phyloP scores from a whole-genome alignment of 1,140 invertebrate genomes.

The Camponotus pennsylvanicus region DNA sequence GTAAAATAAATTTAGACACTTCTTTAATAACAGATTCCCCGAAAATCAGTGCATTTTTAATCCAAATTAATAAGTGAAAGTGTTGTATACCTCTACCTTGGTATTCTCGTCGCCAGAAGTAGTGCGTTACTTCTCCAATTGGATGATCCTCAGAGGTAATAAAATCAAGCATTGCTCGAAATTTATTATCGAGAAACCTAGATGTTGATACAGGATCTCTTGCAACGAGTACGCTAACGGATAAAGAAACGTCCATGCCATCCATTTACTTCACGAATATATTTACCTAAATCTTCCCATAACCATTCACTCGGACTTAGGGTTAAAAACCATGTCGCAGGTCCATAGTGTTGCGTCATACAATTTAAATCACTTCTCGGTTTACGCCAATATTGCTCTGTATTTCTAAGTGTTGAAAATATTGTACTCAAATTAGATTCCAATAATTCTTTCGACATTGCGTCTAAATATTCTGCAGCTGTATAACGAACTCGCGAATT shows the following conservation, averaged over 20 bases:
- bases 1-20: slow-evolving; percentile 25
- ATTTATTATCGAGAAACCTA: not conserved
- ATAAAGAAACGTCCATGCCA: not conserved
- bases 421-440: not conserved
- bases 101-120: slow-evolving; percentile 13
- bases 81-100: slow-evolving; percentile 17
- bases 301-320: slow-evolving; percentile 13
- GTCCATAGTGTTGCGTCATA: not conserved
- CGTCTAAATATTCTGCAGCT: too few species aligned
- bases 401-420: not conserved
- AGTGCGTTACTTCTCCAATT: slow-evolving; percentile 19
- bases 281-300: not conserved
- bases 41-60: slow-evolving; percentile 16
- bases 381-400: not conserved
- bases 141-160: not conserved
- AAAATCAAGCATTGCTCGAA: not conserved
- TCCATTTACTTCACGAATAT: slow-evolving; percentile 8
- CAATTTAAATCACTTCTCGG: not conserved
- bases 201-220: not conserved
- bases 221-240: not conserved
- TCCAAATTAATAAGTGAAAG: slow-evolving; percentile 16
- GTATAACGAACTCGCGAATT: too few species aligned
- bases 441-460: not conserved
- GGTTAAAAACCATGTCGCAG: slow-evolving; percentile 9
- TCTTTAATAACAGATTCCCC: not conserved